Conservation (phyloP, 2,888 invertebrate genomes). For the Muscina levida region DNA sequence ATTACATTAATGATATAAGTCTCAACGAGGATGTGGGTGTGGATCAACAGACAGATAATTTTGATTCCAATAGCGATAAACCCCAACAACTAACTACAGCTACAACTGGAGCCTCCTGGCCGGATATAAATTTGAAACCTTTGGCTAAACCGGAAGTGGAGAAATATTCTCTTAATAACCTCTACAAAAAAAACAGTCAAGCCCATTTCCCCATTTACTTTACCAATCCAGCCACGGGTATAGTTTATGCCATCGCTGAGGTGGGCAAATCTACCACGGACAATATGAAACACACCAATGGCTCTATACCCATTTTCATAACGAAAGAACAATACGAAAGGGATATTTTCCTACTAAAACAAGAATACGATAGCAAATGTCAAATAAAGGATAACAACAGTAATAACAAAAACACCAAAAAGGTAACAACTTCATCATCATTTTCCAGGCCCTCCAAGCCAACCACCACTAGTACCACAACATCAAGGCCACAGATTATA, state of each 20-base stretch:
- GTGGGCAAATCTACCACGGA: conserved; percentile 69
- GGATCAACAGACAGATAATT: conserved; percentile 3
- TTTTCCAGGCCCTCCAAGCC: not conserved
- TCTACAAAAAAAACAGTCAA: conserved; percentile 51
- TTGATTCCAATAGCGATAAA: not conserved
- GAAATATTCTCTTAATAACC: conserved; percentile 44
- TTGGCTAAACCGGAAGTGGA: conserved; percentile 20
- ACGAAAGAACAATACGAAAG: conserved; percentile 77
- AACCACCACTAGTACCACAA: conserved; percentile 46
- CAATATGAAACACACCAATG: conserved; percentile 58
- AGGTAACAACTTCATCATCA: not conserved
- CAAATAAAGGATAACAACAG: too few relatives aligned
- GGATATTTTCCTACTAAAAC: conserved; percentile 70
- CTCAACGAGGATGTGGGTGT: not conserved
- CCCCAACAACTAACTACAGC: not conserved
- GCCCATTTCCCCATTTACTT: conserved; percentile 76
- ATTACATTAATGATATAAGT: not conserved
- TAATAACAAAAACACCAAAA: not conserved
- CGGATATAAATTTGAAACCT: conserved; percentile 49
- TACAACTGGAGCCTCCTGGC: not conserved
- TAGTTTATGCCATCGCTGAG: conserved; percentile 77
- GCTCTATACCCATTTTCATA: conserved; percentile 73
- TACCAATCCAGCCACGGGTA: conserved; percentile 77
- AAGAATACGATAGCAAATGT: conserved; percentile 71
- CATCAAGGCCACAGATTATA: conserved; percentile 71